These are phyloP conservation scores for Drosophila pseudoobscura DNA, from an alignment of 1,140 invertebrate species.

Conservation along the genomic window DNA sequence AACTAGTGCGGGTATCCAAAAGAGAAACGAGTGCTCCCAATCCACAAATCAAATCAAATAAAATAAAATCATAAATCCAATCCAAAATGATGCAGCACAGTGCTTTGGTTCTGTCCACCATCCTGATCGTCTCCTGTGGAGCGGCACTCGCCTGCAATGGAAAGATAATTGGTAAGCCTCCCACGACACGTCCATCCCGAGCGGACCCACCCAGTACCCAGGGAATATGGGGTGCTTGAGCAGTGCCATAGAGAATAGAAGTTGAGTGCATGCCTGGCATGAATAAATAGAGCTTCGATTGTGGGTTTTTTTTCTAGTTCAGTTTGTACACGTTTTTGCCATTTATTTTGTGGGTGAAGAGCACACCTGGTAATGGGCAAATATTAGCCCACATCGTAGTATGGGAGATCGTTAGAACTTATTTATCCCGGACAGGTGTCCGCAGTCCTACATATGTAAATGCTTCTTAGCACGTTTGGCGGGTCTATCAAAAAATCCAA, in stretches of 20 bases:
- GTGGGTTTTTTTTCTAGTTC: constrained; percentile 29
- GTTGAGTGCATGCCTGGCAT: constrained; percentile 31
- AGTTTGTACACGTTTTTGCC: constrained; percentile 61
- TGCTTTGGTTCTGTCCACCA: constrained; percentile 56
- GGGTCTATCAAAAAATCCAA: constrained; percentile 13
- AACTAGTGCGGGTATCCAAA: constrained; percentile 24
- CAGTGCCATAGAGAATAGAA: constrained; percentile 18
- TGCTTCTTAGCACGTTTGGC: constrained; percentile 25
- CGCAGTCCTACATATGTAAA: constrained; percentile 1
- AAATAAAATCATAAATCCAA: constrained; percentile 8
- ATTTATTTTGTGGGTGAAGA: constrained; percentile 69
- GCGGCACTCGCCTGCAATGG: constrained; percentile 74
- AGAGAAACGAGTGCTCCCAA: constrained; percentile 12
- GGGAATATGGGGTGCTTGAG: constrained; percentile 32
- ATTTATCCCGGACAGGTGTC: too few relatives aligned
- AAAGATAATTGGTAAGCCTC: constrained; percentile 76
- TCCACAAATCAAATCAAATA: constrained; percentile 31
- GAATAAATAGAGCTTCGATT: constrained; percentile 19
- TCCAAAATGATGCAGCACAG: constrained; percentile 67
- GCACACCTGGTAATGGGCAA: constrained; percentile 48
- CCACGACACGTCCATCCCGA: constrained; percentile 13
- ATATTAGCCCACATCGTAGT: constrained; percentile 58
- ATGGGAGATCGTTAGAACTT: constrained; percentile 50
- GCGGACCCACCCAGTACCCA: background rate
- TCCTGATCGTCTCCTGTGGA: constrained; percentile 64